These are phyloP conservation scores for Caradrina clavipalpis DNA, from an alignment of 2,888 invertebrate genomes.

Conservation along the genomic window DNA sequence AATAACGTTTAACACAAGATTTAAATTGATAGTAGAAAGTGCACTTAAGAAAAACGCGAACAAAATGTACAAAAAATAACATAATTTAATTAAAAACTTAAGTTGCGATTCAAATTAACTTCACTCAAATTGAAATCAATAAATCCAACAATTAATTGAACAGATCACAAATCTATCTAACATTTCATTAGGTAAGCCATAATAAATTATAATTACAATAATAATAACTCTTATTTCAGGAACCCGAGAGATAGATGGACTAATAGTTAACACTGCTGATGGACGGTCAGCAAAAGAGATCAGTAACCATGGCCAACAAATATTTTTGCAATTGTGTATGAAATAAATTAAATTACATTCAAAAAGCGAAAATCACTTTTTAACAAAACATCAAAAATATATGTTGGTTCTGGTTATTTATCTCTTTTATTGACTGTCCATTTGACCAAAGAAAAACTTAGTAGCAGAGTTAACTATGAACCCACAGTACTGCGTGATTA, in stretches of 20 bases:
- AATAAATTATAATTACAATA: constrained; percentile 24
- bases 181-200: constrained; percentile 15
- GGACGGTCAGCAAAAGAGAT: neutral
- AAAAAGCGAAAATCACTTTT: no score
- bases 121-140: constrained; percentile 43
- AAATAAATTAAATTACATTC: no score
- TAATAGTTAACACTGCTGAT: neutral
- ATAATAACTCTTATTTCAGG: constrained; percentile 23
- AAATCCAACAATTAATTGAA: constrained; percentile 34
- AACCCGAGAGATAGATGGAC: constrained; percentile 6
- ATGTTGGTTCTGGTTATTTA: neutral
- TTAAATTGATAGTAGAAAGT: constrained; percentile 40
- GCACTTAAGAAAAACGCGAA: constrained; percentile 30
- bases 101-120: constrained; percentile 43
- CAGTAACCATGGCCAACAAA: neutral
- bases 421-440: neutral
- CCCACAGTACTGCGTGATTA: neutral
- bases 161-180: constrained; percentile 23
- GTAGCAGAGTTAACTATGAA: neutral
- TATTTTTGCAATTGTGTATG: neutral
- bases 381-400: neutral
- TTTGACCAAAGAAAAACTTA: neutral
- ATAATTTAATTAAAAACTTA: constrained; percentile 19
- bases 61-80: constrained; percentile 3
- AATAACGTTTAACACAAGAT: constrained; percentile 10